A percentile compares a stretch with the other conserved stretches of the same genome.
Conservation (phyloP, 2,113 vertebrate genomes). For the Coregonus clupeaformis region DNA sequence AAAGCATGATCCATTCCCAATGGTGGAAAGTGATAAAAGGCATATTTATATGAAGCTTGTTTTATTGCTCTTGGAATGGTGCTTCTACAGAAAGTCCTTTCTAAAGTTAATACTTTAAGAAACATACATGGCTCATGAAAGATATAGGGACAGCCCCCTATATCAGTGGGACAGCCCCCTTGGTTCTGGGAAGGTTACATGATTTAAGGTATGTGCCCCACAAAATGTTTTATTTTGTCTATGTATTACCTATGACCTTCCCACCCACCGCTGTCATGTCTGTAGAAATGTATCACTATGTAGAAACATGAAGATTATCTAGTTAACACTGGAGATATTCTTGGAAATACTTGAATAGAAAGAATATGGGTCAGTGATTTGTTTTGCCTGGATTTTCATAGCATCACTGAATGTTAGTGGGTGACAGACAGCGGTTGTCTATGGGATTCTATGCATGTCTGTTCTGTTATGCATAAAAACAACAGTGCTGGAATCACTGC, state of each 20-base stretch:
- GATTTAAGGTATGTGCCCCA: neutral
- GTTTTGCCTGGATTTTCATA: neutral
- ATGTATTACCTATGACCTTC: too few species aligned
- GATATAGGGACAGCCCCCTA: conserved; percentile 21
- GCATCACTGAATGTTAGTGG: neutral
- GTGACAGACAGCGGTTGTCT: neutral
- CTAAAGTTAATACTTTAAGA: neutral
- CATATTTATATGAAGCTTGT: conserved; percentile 32
- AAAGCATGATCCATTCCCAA: conserved; percentile 6
- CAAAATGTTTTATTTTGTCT: too few species aligned
- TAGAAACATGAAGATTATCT: neutral
- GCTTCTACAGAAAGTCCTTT: conserved; percentile 14
- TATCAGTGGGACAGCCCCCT: neutral
- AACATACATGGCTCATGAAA: conserved; percentile 9
- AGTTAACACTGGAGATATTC: neutral
- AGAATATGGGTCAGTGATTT: neutral
- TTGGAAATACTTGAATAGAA: neutral
- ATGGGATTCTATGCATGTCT: neutral
- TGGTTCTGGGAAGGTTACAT: neutral
- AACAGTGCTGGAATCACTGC: neutral
- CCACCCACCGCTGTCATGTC: too few species aligned
- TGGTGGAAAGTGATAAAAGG: conserved; percentile 33
- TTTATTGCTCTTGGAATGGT: conserved; percentile 36
- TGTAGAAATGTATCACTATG: neutral
- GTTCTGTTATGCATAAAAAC: too few species aligned